Evolutionary conservation across 1,140 invertebrate species (phyloP).

Genomic region (Mycetomoellerius zeteki): DNA sequence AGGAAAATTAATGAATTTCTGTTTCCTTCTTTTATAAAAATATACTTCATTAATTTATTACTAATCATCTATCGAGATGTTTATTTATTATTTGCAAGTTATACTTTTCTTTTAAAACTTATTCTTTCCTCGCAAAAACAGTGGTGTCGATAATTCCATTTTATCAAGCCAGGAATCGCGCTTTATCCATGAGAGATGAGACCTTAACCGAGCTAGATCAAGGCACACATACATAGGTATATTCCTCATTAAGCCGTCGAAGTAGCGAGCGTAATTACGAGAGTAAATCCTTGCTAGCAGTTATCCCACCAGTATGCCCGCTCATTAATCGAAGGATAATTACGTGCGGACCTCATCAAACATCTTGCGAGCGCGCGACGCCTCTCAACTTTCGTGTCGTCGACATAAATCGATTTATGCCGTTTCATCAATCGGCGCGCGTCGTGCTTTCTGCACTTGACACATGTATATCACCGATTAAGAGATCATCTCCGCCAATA

Average conservation of each 20-base stretch:
- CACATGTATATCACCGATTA: conserved; percentile 59
- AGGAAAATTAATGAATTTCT: not conserved
- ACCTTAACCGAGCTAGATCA: not conserved
- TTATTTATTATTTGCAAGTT: not conserved
- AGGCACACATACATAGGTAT: conserved; percentile 25
- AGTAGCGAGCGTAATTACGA: conserved; percentile 50
- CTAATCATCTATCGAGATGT: not conserved
- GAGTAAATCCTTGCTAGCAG: conserved; percentile 20
- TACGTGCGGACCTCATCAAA: conserved; percentile 57
- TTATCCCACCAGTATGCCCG: conserved; percentile 29
- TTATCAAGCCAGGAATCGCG: not conserved
- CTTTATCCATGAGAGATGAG: not conserved
- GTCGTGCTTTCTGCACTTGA: conserved; percentile 31
- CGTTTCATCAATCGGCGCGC: conserved; percentile 8
- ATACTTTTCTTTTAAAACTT: not conserved
- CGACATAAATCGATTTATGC: conserved; percentile 53
- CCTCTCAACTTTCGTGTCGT: conserved; percentile 49
- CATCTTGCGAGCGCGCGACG: conserved; percentile 14
- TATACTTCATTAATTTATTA: conserved; percentile 7
- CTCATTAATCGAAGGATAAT: conserved; percentile 52
- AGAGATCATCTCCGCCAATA: conserved; percentile 45
- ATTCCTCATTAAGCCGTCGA: conserved; percentile 51
- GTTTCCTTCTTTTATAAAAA: not conserved
- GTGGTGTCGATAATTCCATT: not conserved
- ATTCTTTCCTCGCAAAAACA: not conserved